Evolutionary conservation across 2,113 vertebrate species (phyloP), one percentile per base, ranked within the genome.

Genomic region (Orcinus orca): DNA sequence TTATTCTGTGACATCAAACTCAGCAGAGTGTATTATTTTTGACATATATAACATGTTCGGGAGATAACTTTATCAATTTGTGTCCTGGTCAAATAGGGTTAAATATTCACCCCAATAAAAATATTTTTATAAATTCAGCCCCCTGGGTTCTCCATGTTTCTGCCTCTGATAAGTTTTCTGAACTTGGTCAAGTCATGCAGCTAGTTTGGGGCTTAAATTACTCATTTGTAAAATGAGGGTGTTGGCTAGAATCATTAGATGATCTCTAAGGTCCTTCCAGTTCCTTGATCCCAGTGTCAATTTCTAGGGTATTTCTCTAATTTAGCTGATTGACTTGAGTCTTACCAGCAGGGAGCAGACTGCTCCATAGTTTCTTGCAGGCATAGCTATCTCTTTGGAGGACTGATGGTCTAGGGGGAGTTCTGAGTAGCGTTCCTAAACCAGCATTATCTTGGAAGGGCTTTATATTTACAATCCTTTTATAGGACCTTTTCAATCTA

Each of bases 51-150:
- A 80, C 50, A 65, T 87, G 29, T 80, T 17, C 36, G 50, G 6
- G 58, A 97, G 25, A 62, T 31, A 63, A 76, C 86, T 85, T 73
- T 25, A 82, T 79, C 29, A 70, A 77, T 93, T 87, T 95, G 77
- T 62, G 26, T 71, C n/a, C 58, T 55, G 23, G 31, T 88, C 71
- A 91, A 68, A 74, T 47, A 18, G 26, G 67, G 47, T 84, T 53
- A 81, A 95, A 91, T 93, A 80, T 84, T 93, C 25, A 95, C 14
- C 44, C 20, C 58, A 60, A 10, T 82, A 62, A 89, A 73, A 85
- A 47, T 85, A 90, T 73, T 89, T 62, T 90, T 50, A 88, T 73
- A 38, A 92, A 93, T 79, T 50, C 50, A 85, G 70, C 26, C 5
- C 26, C 17, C 80, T 76, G 36, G 6, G 13, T 90, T 96, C 41